Evolutionary conservation across 2,113 vertebrate species (phyloP), one percentile per base, ranked within the genome.

Genomic region (Oceanodroma tethys): DNA sequence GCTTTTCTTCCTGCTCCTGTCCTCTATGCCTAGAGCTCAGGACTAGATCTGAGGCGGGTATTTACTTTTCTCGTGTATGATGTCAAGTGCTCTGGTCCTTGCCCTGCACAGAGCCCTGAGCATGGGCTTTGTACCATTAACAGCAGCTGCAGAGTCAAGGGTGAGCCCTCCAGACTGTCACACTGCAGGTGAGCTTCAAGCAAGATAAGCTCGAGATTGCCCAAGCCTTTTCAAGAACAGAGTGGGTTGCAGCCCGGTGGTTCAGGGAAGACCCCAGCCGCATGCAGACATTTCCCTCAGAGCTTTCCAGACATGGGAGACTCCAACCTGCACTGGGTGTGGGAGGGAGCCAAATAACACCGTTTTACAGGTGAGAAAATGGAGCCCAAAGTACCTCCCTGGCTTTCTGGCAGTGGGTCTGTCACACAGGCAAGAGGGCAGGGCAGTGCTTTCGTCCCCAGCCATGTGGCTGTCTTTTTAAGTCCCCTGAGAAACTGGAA

Each of bases 241-340:
- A 47, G 10, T 29, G 25, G 9, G 8, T 27, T 50, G 15, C 15
- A 93, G 45, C 13, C 18, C 29, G 29, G 9, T 48, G 36, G 13
- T 17, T 62, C 48, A 68, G 38, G 10, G 45, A 81, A 76, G 30
- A 68, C 65, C 19, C 21, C 20, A 47, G 16, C 2, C 8, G 3
- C 36, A 19, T 60, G 38, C 25, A 83, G 36, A 55, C 8, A 4
- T 14, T 87, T 81, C 17, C 17, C 8, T 78, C 34, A 30, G 7
- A 13, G 21, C 7, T n/a, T 85, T 56, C 40, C n/a, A 30, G 13
- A 3, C 14, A 17, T 6, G 3, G 21, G 20, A 71, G 15, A 45
- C 6, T 48, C 21, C 82, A 90, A 21, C 11, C 18, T 66, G 25
- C 13, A 38, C 6, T 1, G 0, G 0, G 0, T 56, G 22, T 27